Percentiles rank a stretch among this genome's conserved stretches.
Evolutionary conservation across 2,797 vertebrate species (phyloP).

Genomic region (Melanotaenia parkinsoni): DNA sequence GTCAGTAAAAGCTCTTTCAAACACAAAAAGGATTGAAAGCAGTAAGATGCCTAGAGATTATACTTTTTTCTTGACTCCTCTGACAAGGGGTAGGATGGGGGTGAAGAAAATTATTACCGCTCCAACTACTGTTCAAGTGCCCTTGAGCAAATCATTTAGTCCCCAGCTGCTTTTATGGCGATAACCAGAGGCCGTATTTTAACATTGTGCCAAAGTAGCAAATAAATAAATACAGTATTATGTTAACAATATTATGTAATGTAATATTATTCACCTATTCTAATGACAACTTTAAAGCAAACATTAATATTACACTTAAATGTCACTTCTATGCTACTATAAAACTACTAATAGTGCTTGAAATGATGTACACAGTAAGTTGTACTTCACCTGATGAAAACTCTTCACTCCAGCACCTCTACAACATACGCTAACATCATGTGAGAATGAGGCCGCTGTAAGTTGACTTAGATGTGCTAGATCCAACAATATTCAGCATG

Average conservation of each 20-base stretch:
- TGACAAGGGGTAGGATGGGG: slow-evolving; percentile 38
- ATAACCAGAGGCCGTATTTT: slow-evolving; percentile 39
- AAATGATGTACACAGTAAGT: background rate
- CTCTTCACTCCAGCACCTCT: background rate
- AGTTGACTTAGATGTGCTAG: slow-evolving; percentile 10
- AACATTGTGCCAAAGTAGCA: background rate
- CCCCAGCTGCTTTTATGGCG: slow-evolving; percentile 27
- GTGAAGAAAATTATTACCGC: slow-evolving; percentile 42
- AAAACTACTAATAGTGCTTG: slow-evolving; percentile 6
- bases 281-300: background rate
- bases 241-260: background rate
- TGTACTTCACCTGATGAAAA: slow-evolving; percentile 18
- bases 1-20: slow-evolving; percentile 2
- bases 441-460: background rate
- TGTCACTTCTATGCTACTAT: background rate
- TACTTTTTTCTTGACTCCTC: slow-evolving; percentile 27
- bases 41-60: slow-evolving; percentile 37
- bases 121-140: slow-evolving; percentile 33
- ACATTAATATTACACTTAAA: background rate
- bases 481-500: background rate
- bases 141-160: slow-evolving; percentile 54
- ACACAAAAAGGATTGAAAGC: slow-evolving; percentile 13
- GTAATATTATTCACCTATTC: slow-evolving; percentile 4
- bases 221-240: background rate
- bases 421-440: background rate